These are phyloP conservation scores for Microtus ochrogaster DNA, from an alignment of 2,113 vertebrate genomes.

Conservation along the genomic window DNA sequence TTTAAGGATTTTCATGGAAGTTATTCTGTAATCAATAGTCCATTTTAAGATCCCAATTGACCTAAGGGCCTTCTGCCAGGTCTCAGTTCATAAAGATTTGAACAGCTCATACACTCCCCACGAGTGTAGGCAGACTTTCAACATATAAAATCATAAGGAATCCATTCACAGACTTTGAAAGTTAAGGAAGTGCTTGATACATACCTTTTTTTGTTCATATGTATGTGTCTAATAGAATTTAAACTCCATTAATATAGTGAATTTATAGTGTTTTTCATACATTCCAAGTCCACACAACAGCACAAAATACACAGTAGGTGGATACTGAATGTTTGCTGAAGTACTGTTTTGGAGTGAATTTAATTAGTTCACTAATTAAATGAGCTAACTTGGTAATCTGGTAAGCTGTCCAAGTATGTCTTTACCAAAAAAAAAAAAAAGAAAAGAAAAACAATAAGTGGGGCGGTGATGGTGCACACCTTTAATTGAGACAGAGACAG, in stretches of 20 bases:
- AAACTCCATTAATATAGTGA: background rate
- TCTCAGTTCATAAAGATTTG: background rate
- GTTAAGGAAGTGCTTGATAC: background rate
- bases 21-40: background rate
- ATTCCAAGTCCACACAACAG: rapidly evolving
- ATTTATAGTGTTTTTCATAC: background rate
- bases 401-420: background rate
- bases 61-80: too few relatives aligned
- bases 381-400: background rate
- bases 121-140: background rate
- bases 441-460: too few relatives aligned
- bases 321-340: background rate
- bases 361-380: background rate
- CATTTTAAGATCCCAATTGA: background rate
- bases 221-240: background rate
- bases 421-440: background rate
- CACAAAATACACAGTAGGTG: background rate
- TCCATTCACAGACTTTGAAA: background rate
- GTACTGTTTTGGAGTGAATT: background rate
- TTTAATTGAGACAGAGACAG: too few relatives aligned
- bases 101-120: background rate
- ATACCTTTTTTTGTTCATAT: background rate
- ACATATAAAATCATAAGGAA: too few relatives aligned
- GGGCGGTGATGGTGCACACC: too few relatives aligned
- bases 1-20: background rate